Evolutionary conservation across 1,140 invertebrate genomes (phyloP).

Genomic region (Papilio polytes): DNA sequence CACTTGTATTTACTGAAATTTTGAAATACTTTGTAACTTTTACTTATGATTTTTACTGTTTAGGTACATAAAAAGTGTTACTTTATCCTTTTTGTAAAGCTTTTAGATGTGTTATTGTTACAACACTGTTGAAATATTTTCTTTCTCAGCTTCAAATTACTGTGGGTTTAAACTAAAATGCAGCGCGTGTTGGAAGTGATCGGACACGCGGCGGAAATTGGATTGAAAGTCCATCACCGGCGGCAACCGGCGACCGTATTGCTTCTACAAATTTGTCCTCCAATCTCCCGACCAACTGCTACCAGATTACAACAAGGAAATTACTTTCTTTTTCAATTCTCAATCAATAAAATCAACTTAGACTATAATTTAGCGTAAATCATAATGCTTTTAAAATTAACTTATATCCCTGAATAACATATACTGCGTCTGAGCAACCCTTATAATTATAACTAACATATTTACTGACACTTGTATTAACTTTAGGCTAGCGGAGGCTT

Average conservation of each 20-base stretch:
- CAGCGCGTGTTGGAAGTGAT: neutral
- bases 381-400: too few relatives aligned
- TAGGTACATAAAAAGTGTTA: too few relatives aligned
- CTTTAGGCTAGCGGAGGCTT: neutral
- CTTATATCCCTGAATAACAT: neutral
- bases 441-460: constrained; percentile 16
- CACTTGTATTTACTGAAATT: neutral
- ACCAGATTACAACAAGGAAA: too few relatives aligned
- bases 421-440: neutral
- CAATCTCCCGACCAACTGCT: neutral
- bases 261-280: neutral
- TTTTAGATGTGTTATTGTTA: too few relatives aligned
- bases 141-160: neutral
- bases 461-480: neutral
- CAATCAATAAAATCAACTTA: too few relatives aligned
- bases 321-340: too few relatives aligned
- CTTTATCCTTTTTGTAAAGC: too few relatives aligned
- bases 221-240: constrained; percentile 18
- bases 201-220: neutral
- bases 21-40: neutral
- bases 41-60: too few relatives aligned
- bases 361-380: too few relatives aligned
- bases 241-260: neutral
- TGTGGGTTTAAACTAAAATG: neutral
- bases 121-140: neutral